These are phyloP conservation scores for Sceloporus tristichus DNA, from an alignment of 2,113 vertebrate genomes.

Conservation along the genomic window DNA sequence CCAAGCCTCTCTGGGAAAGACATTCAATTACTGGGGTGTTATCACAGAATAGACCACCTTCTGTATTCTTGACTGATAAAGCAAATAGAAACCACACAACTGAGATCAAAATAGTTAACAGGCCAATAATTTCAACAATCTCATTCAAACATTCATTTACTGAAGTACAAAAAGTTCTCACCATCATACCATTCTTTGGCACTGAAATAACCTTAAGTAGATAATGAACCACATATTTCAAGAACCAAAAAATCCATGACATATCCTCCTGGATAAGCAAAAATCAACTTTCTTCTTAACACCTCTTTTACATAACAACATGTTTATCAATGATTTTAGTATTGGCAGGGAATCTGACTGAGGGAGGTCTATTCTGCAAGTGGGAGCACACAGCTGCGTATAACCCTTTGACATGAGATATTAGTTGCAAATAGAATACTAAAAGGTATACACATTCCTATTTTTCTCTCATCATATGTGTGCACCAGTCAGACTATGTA, in stretches of 20 bases:
- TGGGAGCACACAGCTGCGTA: not conserved
- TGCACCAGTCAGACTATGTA: not conserved
- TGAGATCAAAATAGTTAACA: not conserved
- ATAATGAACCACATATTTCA: not conserved
- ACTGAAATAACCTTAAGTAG: not conserved
- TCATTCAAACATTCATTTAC: not conserved
- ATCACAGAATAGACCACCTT: not conserved
- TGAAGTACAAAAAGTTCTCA: not conserved
- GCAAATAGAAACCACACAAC: not conserved
- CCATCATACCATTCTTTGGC: not conserved
- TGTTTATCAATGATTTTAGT: not conserved
- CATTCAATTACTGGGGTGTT: too few relatives aligned
- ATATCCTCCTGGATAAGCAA: too few relatives aligned
- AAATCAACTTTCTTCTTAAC: not conserved
- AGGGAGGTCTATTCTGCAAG: not conserved
- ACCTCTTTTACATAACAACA: not conserved
- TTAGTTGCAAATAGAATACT: not conserved
- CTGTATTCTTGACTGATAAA: not conserved
- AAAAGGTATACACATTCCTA: not conserved
- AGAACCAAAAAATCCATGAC: too few relatives aligned
- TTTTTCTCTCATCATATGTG: conserved; percentile 4
- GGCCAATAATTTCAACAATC: not conserved
- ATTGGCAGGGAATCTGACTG: not conserved
- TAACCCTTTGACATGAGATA: not conserved
- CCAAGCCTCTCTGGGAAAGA: not conserved